These are phyloP conservation scores for Polydrusus pterygomalis DNA, from an alignment of 2,888 invertebrate species.

Conservation along the genomic window DNA sequence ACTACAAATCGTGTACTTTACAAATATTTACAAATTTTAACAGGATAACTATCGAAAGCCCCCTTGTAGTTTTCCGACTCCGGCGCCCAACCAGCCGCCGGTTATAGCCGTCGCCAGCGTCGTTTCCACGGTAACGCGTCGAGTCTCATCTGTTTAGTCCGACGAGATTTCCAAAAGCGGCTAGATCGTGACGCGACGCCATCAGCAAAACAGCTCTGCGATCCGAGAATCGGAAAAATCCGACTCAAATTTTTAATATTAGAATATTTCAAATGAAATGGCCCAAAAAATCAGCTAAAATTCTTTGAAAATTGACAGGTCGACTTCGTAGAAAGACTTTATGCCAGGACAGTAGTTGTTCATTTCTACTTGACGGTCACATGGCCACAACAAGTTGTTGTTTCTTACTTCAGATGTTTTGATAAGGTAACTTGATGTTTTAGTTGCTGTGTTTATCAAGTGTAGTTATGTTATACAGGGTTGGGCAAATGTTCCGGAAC, in stretches of 20 bases:
- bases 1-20: too few species aligned
- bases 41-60: not conserved
- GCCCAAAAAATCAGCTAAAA: not conserved
- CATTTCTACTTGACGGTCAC: not conserved
- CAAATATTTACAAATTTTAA: not conserved
- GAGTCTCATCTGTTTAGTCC: constrained; percentile 54
- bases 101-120: constrained; percentile 39
- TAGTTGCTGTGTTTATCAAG: not conserved
- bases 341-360: not conserved
- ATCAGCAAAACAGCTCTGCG: constrained; percentile 2
- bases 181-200: constrained; percentile 34
- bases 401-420: constrained; percentile 24
- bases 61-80: constrained; percentile 7
- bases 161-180: constrained; percentile 44
- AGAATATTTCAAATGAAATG: not conserved
- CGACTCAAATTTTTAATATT: not conserved
- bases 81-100: constrained; percentile 34
- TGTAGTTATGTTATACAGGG: too few species aligned
- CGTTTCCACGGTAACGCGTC: constrained; percentile 59
- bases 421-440: constrained; percentile 34
- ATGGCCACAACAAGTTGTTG: constrained; percentile 39
- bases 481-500: too few species aligned
- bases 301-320: not conserved
- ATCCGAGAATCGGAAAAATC: constrained; percentile 18
- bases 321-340: not conserved